These are phyloP conservation scores for Maniola hyperantus DNA, from an alignment of 2,888 invertebrate species.

Conservation along the genomic window DNA sequence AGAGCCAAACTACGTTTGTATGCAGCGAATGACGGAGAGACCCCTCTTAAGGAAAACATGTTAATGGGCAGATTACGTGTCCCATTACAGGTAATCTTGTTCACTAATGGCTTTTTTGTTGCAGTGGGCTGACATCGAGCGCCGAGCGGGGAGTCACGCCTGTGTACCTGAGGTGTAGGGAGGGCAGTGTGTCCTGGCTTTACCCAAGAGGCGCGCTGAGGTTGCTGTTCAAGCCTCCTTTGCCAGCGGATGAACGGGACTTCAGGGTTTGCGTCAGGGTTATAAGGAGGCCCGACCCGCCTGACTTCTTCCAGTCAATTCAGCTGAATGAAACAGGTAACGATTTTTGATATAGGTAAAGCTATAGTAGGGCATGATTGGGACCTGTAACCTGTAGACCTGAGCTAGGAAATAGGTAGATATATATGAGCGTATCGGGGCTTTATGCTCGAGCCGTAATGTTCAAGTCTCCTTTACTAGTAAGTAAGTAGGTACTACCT, in stretches of 20 bases:
- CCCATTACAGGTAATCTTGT: slow-evolving; percentile 19
- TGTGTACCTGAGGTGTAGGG: slow-evolving; percentile 88
- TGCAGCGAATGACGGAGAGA: not conserved
- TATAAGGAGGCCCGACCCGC: slow-evolving; percentile 79
- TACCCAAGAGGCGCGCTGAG: slow-evolving; percentile 89
- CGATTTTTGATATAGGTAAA: not conserved
- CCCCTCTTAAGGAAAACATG: slow-evolving; percentile 16
- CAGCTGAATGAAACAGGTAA: slow-evolving; percentile 66
- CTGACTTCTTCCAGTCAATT: slow-evolving; percentile 79
- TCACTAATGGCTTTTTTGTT: slow-evolving; percentile 53
- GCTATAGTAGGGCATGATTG: not conserved
- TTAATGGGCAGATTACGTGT: slow-evolving; percentile 23
- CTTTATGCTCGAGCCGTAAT: too few species aligned
- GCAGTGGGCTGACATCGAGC: slow-evolving; percentile 80
- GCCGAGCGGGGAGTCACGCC: slow-evolving; percentile 87
- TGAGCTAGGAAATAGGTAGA: too few species aligned
- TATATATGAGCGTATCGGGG: too few species aligned
- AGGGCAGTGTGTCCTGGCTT: slow-evolving; percentile 88
- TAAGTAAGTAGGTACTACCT: too few species aligned
- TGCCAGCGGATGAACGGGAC: slow-evolving; percentile 83
- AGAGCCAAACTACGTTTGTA: not conserved
- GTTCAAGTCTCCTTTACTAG: too few species aligned
- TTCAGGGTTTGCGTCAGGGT: slow-evolving; percentile 88
- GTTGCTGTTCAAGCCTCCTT: slow-evolving; percentile 84
- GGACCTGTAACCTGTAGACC: too few species aligned